Evolutionary conservation across 1,140 invertebrate species (phyloP), one percentile per base, ranked within the genome.

Genomic region (Drosophila serrata): DNA sequence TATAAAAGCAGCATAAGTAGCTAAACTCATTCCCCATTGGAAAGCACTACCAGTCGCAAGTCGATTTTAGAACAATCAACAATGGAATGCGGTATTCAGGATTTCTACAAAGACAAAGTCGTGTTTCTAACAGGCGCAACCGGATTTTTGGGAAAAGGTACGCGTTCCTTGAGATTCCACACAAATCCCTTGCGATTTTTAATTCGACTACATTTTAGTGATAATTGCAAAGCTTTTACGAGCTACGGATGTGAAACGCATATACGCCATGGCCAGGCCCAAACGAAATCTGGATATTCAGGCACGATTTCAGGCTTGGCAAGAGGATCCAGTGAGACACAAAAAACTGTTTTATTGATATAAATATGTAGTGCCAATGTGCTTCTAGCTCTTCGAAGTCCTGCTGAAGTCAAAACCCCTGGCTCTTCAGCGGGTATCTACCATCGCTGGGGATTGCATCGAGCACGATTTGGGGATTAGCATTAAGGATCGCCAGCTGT

Each of bases 221-320:
- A 93, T 97, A 4, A 95, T 98, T 31, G 97, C 98, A 92, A 98
- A 98, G 90, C 87, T 98, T 15, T 92, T 98, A 8, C 94, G 97
- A 22, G 97, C 96, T 90, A 92, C 96, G 0, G 94, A 95, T 7
- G 93, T 97, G 1, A 94, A 93, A 17, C 95, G 94, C 15, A 95
- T 98, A 12, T 97, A 96, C 81, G 82, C 97, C 5, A 92, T 98
- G 13, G 94, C 98, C 24, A 93, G 97, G 48, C 88, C 94, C 0
- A 98, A 98, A 92, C 95, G 95, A 76, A 96, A 95, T 2, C 95
- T 96, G 82, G 94, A 94, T 31, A 95, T 96, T 0, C 94, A 94
- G 62, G 94, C 95, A 40, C 94, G 96, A 40, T 65, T 96, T 2
- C 93, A 94, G 0, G 94, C 95, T 33, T 94, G 96, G 45, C 94